Evolutionary conservation across 2,113 vertebrate genomes (phyloP), one percentile per base, ranked within the genome.

Genomic region (Gila orcuttii): DNA sequence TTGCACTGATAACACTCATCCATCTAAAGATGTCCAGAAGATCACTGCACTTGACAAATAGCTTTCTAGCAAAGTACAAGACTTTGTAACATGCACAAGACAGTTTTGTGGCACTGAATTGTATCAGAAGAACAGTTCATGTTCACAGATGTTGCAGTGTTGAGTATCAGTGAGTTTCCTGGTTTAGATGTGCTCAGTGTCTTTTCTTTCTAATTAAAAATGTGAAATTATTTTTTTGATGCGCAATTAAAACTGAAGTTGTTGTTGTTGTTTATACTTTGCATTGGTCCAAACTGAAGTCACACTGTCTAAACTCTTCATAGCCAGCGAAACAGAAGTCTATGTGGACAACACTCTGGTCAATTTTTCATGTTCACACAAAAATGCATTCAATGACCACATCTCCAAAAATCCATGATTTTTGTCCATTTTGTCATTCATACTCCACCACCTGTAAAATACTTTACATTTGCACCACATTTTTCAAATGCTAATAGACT

Each of bases 51-150:
- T 90, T 90, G 85, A 89, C 92, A 87, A 91, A 92, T 88, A 90
- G 45, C 86, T 88, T 94, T 90, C 91, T 96, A 89, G 93, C 93
- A 86, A 95, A 94, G 90, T 91, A 90, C 89, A 95, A 92, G 92
- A 60, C 73, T 79, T 36, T 88, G 39, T 88, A 68, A 88, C 31
- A 36, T 64, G 42, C 47, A 77, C 33, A 25, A n/a, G 4, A 23
- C 11, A 4, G 21, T 39, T 81, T 5, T 69, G 17, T 69, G 66
- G 3, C 17, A 69, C 17, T 19, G 66, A 55, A 55, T 4, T 36
- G 23, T 10, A 60, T 60, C 33, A 69, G 31, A 69, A 69, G 33
- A 19, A 9, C 66, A 36, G 17, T 21, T 36, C 15, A 3, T 33
- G 15, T 23, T 57, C 55, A 57, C 55, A 57, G 19, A 57, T 42